Conservation (phyloP, 2,113 vertebrate species). For the Cromileptes altivelis region DNA sequence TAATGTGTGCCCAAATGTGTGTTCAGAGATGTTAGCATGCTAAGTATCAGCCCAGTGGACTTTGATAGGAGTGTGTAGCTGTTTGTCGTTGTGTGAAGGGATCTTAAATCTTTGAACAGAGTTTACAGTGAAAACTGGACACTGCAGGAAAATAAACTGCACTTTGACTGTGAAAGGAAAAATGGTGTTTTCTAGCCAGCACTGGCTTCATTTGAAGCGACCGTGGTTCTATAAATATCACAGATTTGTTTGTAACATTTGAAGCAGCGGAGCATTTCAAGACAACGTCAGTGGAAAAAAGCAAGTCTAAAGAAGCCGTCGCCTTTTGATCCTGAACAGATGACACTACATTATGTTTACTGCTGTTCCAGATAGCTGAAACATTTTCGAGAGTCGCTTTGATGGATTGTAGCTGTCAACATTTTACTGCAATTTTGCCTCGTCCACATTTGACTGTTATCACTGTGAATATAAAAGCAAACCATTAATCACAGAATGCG, state of each 20-base stretch:
- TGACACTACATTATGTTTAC: conserved; percentile 25
- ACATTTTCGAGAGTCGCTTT: neutral
- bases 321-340: conserved; percentile 20
- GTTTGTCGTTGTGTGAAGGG: neutral
- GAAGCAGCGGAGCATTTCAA: conserved; percentile 22
- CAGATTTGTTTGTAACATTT: conserved; percentile 38
- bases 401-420: conserved; percentile 31
- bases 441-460: conserved; percentile 15
- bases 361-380: conserved; percentile 17
- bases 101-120: neutral
- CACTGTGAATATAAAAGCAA: neutral
- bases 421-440: neutral
- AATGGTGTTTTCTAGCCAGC: neutral
- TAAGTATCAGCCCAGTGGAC: neutral
- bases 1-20: neutral
- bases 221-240: conserved; percentile 34
- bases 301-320: neutral
- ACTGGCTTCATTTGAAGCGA: too few species aligned
- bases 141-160: conserved; percentile 11
- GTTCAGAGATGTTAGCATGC: neutral
- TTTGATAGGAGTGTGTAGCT: neutral
- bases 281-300: conserved; percentile 38
- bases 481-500: conserved; percentile 5
- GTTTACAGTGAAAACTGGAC: conserved; percentile 26
- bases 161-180: conserved; percentile 1